Percentiles rank a stretch among this genome's conserved stretches.
Conservation (phyloP, 2,113 vertebrate genomes). For the Rhea pennata region DNA sequence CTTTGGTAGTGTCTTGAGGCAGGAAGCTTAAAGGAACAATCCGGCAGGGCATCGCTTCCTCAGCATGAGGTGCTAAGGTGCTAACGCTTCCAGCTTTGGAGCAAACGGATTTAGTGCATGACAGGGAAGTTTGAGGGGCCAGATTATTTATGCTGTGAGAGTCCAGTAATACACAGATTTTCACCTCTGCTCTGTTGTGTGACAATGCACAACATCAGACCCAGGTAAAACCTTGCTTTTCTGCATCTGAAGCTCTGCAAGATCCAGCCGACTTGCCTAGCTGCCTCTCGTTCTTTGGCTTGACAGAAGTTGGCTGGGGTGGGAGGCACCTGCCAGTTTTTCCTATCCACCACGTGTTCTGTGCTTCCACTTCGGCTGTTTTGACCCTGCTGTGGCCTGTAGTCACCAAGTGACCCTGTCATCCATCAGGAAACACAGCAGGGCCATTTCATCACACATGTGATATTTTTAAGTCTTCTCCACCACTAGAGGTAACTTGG, state of each 20-base stretch:
- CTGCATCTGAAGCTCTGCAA: rapidly evolving
- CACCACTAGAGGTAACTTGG: not conserved
- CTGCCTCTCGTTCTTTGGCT: not conserved
- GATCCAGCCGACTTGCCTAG: not conserved
- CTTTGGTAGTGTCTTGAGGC: too few relatives aligned
- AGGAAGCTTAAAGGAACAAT: not conserved
- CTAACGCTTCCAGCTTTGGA: rapidly evolving
- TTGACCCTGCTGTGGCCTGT: not conserved
- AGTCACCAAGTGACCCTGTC: conserved; percentile 30
- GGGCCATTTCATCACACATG: not conserved
- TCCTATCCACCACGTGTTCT: not conserved
- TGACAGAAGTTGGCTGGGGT: not conserved
- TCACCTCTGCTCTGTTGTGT: rapidly evolving
- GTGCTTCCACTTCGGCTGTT: not conserved
- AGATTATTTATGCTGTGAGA: not conserved
- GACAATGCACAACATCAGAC: not conserved
- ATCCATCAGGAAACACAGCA: conserved; percentile 27
- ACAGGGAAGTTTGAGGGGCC: not conserved
- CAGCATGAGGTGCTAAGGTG: not conserved
- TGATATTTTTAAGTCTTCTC: not conserved
- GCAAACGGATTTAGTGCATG: not conserved
- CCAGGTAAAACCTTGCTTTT: not conserved
- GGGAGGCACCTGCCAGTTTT: not conserved
- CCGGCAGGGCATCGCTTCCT: not conserved
- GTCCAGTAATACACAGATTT: not conserved